phyloP scores from a whole-genome alignment of 2,888 invertebrate genomes.

The Orgyia antiqua region DNA sequence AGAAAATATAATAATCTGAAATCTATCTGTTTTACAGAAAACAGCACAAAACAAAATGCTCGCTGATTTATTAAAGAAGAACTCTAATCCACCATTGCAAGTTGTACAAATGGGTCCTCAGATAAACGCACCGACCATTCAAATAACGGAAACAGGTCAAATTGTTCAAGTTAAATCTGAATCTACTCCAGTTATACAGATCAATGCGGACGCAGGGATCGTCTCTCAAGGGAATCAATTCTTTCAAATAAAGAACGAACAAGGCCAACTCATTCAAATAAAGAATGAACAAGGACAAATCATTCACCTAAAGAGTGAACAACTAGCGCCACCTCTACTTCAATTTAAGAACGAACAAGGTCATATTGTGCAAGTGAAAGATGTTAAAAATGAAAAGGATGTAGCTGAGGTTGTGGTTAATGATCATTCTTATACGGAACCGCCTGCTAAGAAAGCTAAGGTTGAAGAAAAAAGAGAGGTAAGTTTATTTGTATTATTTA shows the following conservation, averaged over 20 bases:
- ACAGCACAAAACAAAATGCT: conserved; percentile 84
- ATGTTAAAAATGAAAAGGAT: conserved; percentile 47
- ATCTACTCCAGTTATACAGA: conserved; percentile 50
- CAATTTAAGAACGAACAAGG: conserved; percentile 59
- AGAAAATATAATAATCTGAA: no score
- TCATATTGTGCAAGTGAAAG: conserved; percentile 47
- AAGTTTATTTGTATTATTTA: not conserved
- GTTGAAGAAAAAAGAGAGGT: conserved; percentile 45
- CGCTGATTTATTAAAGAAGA: conserved; percentile 89
- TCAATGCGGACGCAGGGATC: conserved; percentile 39
- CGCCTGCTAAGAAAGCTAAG: conserved; percentile 57
- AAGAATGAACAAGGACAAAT: conserved; percentile 70
- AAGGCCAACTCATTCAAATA: conserved; percentile 63
- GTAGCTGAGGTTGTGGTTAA: conserved; percentile 42
- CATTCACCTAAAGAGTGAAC: conserved; percentile 62
- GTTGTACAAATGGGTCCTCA: conserved; percentile 66
- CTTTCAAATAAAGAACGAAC: conserved; percentile 68
- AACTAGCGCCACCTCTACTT: conserved; percentile 44
- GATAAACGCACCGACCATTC: conserved; percentile 67
- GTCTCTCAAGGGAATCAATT: conserved; percentile 47
- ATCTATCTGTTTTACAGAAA: no score
- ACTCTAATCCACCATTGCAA: conserved; percentile 76
- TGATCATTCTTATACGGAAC: conserved; percentile 64
- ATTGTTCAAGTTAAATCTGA: conserved; percentile 67
- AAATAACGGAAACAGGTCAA: conserved; percentile 69